Base-by-base conservation (phyloP, 2,888 invertebrate species). In the Tricholauxania praeusta region DNA sequence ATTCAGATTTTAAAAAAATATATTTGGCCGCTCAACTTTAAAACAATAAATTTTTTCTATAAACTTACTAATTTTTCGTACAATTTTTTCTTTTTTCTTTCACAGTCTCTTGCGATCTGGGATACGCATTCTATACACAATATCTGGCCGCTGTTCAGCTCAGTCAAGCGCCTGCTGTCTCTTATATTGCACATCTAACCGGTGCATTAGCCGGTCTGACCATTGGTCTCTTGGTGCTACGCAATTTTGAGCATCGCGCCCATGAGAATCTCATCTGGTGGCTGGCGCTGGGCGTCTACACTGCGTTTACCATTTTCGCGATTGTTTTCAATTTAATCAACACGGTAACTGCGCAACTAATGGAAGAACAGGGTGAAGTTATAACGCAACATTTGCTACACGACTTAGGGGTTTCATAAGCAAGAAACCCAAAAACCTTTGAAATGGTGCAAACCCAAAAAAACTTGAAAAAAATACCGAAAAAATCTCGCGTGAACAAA, bases 191-290 rank as follows among this genome's bases (percentile, higher is more conserved):
- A 68, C 98, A 98, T 89, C 90, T 98, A 84, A 96, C 96, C 69
- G 98, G 98, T 68, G 97, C 97, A 32, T 88, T 97, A 78, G 97
- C 97, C 19, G 98, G 98, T 10, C 91, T 98, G 70, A 97, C 97
- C 72, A 95, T 98, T 82, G 98, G 98, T 17, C 91, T 98, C 71
- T 89, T 97, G 74, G 96, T 98, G 75, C 90, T 98, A 77, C 97
- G 96, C 88, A 97, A 97, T 89, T 97, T 98, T 87, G 97, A 98
- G 87, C 96, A 96, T 87, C 76, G 78, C 39, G 91, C 96, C 57
- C 96, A 97, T 90, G 96, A 96, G 87, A 95, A 97, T 82, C 91
- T 97, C 77, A 90, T 97, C 80, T 98, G 97, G 95, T 98, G 97
- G 97, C 92, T 97, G 79, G 97, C 97, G 14, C 89, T 98, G 10